A percentile compares a stretch with the other conserved stretches of the same genome.
These are phyloP conservation scores for Lordiphosa mommai DNA, from an alignment of 1,140 invertebrate species.

Conservation along the genomic window DNA sequence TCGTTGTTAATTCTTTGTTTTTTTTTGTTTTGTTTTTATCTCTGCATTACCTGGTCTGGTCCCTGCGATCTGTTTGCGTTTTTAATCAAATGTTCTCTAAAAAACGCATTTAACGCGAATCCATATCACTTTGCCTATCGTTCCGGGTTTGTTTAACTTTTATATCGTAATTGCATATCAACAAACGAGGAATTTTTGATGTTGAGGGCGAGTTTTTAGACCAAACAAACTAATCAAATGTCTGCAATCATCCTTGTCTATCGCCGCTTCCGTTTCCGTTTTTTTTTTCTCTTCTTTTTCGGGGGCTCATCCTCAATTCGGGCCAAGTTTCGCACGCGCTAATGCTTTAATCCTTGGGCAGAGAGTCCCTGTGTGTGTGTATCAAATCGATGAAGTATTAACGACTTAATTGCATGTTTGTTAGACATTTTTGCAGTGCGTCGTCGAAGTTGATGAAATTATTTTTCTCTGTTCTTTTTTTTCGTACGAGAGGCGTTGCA, in stretches of 20 bases:
- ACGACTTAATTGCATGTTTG: constrained; percentile 78
- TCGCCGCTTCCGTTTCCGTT: constrained; percentile 59
- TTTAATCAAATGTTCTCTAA: constrained; percentile 65
- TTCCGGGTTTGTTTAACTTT: constrained; percentile 64
- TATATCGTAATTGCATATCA: constrained; percentile 76
- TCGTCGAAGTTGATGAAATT: constrained; percentile 54
- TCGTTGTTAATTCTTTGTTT: constrained; percentile 67
- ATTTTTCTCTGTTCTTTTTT: constrained; percentile 17
- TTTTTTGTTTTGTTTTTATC: no score
- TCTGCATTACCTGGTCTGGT: background rate
- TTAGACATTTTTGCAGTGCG: constrained; percentile 53
- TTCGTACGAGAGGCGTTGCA: constrained; percentile 52
- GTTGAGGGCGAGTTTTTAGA: constrained; percentile 5
- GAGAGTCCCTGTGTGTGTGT: constrained; percentile 27
- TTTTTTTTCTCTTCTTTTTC: background rate
- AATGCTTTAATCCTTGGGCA: constrained; percentile 66
- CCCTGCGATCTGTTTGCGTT: constrained; percentile 58
- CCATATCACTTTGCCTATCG: constrained; percentile 34
- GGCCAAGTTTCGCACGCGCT: constrained; percentile 35
- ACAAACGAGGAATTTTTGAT: background rate
- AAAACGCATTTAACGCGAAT: constrained; percentile 35
- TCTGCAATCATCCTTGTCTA: constrained; percentile 51
- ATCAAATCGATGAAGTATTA: constrained; percentile 77
- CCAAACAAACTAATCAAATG: constrained; percentile 73
- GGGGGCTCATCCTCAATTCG: constrained; percentile 31